phyloP scores from a whole-genome alignment of 1,140 invertebrate genomes.

The Macrosteles quadrilineatus region DNA sequence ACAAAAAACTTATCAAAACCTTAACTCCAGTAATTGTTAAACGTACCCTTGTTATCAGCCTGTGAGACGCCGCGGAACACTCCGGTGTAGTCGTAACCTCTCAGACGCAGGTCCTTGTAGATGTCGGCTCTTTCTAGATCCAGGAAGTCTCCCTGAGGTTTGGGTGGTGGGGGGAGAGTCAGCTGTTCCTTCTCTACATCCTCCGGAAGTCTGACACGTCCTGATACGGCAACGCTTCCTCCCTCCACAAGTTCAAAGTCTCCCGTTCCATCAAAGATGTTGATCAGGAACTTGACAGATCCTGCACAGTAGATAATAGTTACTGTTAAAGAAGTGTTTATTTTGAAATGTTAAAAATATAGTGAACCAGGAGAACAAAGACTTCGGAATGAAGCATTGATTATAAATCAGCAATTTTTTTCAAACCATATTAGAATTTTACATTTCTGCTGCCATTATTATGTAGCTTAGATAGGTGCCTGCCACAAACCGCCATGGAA shows the following conservation, averaged over 20 bases:
- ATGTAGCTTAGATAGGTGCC: too few relatives aligned
- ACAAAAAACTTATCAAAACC: too few relatives aligned
- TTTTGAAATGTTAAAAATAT: background rate
- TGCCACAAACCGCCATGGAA: too few relatives aligned
- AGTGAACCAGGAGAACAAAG: too few relatives aligned
- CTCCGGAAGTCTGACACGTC: conserved; percentile 69
- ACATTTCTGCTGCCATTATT: too few relatives aligned
- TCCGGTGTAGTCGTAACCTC: conserved; percentile 93
- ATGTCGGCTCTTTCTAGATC: conserved; percentile 73
- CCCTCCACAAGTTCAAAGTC: conserved; percentile 93
- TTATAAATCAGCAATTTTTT: too few relatives aligned
- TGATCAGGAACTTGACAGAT: conserved; percentile 82
- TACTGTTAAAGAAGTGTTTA: too few relatives aligned
- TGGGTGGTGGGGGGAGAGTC: conserved; percentile 52
- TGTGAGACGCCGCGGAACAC: conserved; percentile 79
- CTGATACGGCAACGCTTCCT: conserved; percentile 76
- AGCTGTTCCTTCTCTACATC: conserved; percentile 61
- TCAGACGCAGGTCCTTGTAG: conserved; percentile 90
- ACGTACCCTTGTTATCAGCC: conserved; percentile 64
- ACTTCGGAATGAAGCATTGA: too few relatives aligned
- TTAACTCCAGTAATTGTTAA: too few relatives aligned
- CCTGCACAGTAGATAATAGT: conserved; percentile 46
- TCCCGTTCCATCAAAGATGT: conserved; percentile 83
- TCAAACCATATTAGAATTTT: too few relatives aligned
- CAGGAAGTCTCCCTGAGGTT: conserved; percentile 52